These are phyloP conservation scores for Pristionchus entomophagus DNA, from an alignment of 2,888 invertebrate genomes.

Conservation along the genomic window DNA sequence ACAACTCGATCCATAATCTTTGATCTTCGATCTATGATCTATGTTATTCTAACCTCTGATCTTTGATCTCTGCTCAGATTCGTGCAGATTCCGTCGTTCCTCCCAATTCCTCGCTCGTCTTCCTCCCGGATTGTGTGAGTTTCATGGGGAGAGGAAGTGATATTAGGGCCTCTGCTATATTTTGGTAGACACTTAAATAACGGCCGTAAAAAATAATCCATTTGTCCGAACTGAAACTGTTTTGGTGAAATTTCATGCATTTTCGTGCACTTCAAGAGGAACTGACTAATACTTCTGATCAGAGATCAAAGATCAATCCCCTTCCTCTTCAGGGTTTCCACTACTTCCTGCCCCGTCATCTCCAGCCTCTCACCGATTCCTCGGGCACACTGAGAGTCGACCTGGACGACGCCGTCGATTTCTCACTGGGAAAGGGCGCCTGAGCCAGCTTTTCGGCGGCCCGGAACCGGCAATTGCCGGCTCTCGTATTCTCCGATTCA, in stretches of 20 bases:
- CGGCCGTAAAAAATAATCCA: not conserved
- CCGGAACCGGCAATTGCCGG: no score
- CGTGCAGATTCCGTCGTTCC: not conserved
- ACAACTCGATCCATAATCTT: no score
- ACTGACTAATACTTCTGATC: no score
- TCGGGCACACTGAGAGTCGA: not conserved
- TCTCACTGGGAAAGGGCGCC: not conserved
- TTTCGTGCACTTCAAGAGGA: not conserved
- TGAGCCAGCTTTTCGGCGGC: not conserved
- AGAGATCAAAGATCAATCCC: not conserved
- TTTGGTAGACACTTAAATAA: not conserved
- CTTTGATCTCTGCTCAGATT: not conserved
- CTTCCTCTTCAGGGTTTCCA: slow-evolving; percentile 1
- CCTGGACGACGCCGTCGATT: slow-evolving; percentile 46
- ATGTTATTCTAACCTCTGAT: not conserved
- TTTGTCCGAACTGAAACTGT: not conserved
- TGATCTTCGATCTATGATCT: slow-evolving; percentile 11
- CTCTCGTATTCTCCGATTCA: no score
- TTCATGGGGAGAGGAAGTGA: not conserved
- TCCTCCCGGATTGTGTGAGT: slow-evolving; percentile 26
- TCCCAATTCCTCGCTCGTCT: slow-evolving; percentile 11
- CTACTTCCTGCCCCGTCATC: slow-evolving; percentile 35
- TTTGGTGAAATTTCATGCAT: not conserved
- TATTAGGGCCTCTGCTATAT: not conserved
- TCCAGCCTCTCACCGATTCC: slow-evolving; percentile 31